Base-by-base conservation (phyloP, 2,113 vertebrate species). In the Paramormyrops kingsleyae region DNA sequence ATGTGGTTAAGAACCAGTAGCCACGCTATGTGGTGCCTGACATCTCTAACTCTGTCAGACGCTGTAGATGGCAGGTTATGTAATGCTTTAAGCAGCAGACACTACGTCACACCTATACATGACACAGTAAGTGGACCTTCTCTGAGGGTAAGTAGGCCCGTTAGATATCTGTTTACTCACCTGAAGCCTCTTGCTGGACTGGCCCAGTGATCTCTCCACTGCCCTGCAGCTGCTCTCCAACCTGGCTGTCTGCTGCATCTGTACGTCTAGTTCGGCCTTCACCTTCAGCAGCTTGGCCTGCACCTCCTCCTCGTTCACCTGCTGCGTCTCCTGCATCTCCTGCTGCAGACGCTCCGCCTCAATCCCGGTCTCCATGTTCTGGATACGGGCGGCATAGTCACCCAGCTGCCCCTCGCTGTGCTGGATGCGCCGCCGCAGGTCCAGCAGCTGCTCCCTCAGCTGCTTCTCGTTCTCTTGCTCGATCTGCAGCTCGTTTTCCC, bases 401-500 rank as follows among this genome's bases (percentile, higher is more conserved):
- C 95, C 96, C 88, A 99, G 95, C 91, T 97, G 97, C 90, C 91
- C 92, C 91, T 99, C 97, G 0, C 97, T 98, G 87, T 97, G 96
- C 70, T 95, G 93, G 91, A 99, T 95, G 83, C 97, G 96, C 91
- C 97, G 95, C 49, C 90, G 92, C 80, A 99, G 96, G 94, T 99
- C 99, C 92, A 97, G 96, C 77, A 99, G 96, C 92, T 98, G 96
- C 19, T 99, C 98, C 92, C 97, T 97, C 93, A 99, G 95, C 93
- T 99, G 99, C 52, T 98, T 97, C 86, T 99, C 98, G 0, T 98
- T 99, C 89, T 99, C 98, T 9, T 97, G 94, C 86, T 99, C 99
- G 0, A 99, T 99, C 95, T 99, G 97, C 42, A 99, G 95, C 93
- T 99, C 99, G 0, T 98, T 99, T 90, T 98, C 97, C 98, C 98